Evolutionary conservation across 2,797 vertebrate species (phyloP).

Genomic region (Lacerta viridis): DNA sequence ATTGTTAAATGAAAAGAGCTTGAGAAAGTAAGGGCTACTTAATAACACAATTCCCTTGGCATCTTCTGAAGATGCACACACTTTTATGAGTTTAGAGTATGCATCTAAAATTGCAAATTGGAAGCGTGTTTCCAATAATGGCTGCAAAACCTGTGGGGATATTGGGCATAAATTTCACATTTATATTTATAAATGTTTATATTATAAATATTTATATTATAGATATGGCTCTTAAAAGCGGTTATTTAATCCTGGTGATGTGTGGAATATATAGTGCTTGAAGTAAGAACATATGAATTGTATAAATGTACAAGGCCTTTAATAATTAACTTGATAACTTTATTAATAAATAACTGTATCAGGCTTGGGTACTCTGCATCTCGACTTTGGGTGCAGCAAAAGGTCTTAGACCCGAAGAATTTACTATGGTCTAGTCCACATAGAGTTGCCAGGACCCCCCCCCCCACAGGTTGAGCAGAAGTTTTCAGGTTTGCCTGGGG

Average conservation of each 20-base stretch:
- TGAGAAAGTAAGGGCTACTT: background rate
- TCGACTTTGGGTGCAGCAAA: no score
- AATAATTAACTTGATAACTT: no score
- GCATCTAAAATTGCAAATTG: background rate
- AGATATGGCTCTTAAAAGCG: background rate
- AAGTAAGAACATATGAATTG: background rate
- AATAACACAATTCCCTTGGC: background rate
- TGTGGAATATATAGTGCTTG: background rate
- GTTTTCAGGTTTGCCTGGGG: no score
- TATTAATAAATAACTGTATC: no score
- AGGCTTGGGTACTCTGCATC: no score
- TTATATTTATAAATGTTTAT: background rate
- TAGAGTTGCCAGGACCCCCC: no score
- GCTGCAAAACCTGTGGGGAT: background rate
- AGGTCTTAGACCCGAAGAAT: background rate
- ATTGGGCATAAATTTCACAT: background rate
- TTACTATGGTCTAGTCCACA: background rate
- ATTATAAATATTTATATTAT: background rate
- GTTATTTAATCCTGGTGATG: background rate
- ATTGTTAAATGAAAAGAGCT: constrained; percentile 1
- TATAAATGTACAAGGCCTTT: no score
- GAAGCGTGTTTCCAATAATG: background rate
- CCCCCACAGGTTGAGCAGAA: no score
- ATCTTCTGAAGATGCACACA: background rate
- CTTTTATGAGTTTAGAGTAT: background rate